Evolutionary conservation across 2,113 vertebrate genomes (phyloP).

Genomic region (Pogona vitticeps): DNA sequence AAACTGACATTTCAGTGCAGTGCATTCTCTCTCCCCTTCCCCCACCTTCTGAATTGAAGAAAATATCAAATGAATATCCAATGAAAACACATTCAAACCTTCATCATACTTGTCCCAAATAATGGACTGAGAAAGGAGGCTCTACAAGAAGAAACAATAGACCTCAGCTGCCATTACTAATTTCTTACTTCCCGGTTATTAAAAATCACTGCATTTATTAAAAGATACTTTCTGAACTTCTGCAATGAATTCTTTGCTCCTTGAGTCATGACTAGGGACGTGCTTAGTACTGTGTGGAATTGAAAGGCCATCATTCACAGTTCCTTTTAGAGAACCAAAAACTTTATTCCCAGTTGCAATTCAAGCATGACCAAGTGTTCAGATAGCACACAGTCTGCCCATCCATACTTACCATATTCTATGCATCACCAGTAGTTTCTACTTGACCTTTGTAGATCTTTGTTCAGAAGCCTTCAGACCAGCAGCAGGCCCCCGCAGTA

Average conservation of each 20-base stretch:
- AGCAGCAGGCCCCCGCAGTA: too few species aligned
- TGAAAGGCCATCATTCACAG: conserved; percentile 96
- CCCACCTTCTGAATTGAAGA: not conserved
- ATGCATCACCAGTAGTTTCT: conserved; percentile 95
- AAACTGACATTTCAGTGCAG: not conserved
- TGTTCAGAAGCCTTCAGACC: conserved; percentile 90
- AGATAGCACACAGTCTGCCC: conserved; percentile 95
- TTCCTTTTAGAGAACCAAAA: conserved; percentile 97
- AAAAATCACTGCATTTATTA: too few species aligned
- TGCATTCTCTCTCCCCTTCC: not conserved
- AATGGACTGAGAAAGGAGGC: not conserved
- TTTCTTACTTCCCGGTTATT: too few species aligned
- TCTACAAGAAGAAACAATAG: not conserved
- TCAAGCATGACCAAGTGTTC: conserved; percentile 95
- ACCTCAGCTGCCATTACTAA: not conserved
- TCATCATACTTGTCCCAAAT: not conserved
- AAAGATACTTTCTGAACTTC: conserved; percentile 82
- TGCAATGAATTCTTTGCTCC: conserved; percentile 97
- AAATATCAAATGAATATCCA: too few species aligned
- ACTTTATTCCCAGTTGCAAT: conserved; percentile 99
- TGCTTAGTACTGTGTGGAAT: conserved; percentile 99
- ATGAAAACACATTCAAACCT: too few species aligned
- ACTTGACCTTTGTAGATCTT: conserved; percentile 96
- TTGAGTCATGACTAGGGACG: conserved; percentile 94
- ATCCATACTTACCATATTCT: conserved; percentile 97